Percentiles rank a stretch among this genome's conserved stretches.
Conservation (phyloP, 2,797 vertebrate species). For the Crenuchus spilurus region DNA sequence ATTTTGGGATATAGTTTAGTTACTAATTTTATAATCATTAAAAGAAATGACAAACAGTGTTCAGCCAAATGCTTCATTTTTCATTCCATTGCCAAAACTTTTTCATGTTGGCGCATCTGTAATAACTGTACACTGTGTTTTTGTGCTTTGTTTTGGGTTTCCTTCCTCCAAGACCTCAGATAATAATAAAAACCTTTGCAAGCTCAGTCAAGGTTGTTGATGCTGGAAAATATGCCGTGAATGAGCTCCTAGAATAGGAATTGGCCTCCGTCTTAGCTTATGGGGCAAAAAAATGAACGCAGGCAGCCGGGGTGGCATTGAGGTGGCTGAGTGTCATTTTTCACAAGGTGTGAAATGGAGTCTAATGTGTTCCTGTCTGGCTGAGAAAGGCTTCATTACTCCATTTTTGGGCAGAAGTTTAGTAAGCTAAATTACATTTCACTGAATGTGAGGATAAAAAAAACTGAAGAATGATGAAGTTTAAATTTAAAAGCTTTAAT, state of each 20-base stretch:
- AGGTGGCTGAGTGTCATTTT: background rate
- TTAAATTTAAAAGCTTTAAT: too few species aligned
- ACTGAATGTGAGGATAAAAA: too few species aligned
- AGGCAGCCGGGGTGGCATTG: background rate
- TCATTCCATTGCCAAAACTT: background rate
- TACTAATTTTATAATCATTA: too few species aligned
- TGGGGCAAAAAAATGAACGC: background rate
- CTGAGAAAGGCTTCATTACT: background rate
- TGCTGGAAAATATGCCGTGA: background rate
- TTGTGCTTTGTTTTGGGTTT: background rate
- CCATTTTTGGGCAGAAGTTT: background rate
- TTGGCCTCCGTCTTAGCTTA: background rate
- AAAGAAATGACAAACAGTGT: too few species aligned
- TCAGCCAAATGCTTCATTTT: too few species aligned
- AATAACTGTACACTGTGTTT: background rate
- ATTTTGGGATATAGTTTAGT: too few species aligned
- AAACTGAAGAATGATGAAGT: too few species aligned
- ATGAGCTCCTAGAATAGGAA: background rate
- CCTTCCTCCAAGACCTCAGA: background rate
- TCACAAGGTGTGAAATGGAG: background rate
- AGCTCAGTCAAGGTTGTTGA: background rate
- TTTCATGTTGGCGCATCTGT: background rate
- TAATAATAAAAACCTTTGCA: background rate
- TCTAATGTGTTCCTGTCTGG: constrained; percentile 1
- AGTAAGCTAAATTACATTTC: background rate